Conservation (phyloP, 2,888 invertebrate species). For the Phaedon cochleariae region DNA sequence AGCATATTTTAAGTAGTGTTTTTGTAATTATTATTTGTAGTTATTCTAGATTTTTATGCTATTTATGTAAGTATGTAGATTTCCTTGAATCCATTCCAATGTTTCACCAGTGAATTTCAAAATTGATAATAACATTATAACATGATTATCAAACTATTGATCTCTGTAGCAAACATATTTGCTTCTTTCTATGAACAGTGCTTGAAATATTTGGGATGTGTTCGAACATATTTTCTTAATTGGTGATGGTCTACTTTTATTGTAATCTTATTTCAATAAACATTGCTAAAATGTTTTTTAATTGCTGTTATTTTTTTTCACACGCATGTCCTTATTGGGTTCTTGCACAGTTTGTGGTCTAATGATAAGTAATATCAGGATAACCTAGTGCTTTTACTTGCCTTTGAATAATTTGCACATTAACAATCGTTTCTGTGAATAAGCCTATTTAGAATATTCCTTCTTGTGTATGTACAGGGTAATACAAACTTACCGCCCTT, state of each 20-base stretch:
- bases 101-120: neutral
- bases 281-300: constrained; percentile 60
- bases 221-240: constrained; percentile 36
- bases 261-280: constrained; percentile 61
- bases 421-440: constrained; percentile 4
- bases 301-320: constrained; percentile 58
- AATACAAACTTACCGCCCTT: too few relatives aligned
- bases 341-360: constrained; percentile 41
- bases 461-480: too few relatives aligned
- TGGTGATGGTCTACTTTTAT: constrained; percentile 59
- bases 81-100: constrained; percentile 40
- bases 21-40: constrained; percentile 50
- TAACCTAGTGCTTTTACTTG: constrained; percentile 9
- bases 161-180: neutral
- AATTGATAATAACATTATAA: neutral
- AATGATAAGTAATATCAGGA: constrained; percentile 20
- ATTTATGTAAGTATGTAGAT: constrained; percentile 50
- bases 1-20: constrained; percentile 46
- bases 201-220: constrained; percentile 19
- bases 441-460: neutral
- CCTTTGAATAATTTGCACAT: constrained; percentile 16
- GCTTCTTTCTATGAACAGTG: neutral
- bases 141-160: neutral
- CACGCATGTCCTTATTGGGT: constrained; percentile 55
- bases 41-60: constrained; percentile 48